Evolutionary conservation across 2,797 vertebrate species (phyloP).

Genomic region (Epinephelus coioides): DNA sequence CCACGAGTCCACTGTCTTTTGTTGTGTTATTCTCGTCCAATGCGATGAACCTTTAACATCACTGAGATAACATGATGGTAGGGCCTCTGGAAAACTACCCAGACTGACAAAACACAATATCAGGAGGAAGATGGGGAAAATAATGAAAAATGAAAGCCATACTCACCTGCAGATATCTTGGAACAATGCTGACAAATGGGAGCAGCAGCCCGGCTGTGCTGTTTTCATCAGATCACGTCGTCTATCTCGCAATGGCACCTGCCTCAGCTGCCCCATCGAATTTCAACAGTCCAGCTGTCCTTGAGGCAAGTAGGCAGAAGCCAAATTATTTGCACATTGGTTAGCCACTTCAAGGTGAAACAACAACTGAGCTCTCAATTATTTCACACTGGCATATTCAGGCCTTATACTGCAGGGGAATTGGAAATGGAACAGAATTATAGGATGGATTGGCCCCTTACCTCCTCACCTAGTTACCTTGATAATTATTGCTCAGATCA

Average conservation of each 20-base stretch:
- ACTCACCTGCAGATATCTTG: constrained; percentile 72
- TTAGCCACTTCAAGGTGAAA: constrained; percentile 83
- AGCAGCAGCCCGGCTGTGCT: constrained; percentile 56
- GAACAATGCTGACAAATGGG: constrained; percentile 80
- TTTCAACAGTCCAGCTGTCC: constrained; percentile 71
- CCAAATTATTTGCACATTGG: constrained; percentile 78
- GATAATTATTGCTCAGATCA: constrained; percentile 67
- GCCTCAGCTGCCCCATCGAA: constrained; percentile 70
- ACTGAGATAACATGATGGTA: constrained; percentile 38
- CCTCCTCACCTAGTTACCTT: constrained; percentile 66
- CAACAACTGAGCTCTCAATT: constrained; percentile 79
- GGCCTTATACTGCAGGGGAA: constrained; percentile 58
- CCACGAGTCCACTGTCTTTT: not conserved
- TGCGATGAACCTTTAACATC: constrained; percentile 38
- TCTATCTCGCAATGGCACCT: constrained; percentile 73
- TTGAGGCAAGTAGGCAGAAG: constrained; percentile 74
- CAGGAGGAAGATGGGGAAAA: constrained; percentile 63
- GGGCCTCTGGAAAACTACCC: constrained; percentile 39
- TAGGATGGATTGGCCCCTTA: constrained; percentile 45
- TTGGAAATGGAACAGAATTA: constrained; percentile 64
- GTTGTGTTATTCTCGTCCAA: constrained; percentile 15
- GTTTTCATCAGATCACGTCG: constrained; percentile 75
- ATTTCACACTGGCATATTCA: constrained; percentile 76
- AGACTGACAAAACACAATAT: constrained; percentile 60
- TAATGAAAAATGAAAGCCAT: constrained; percentile 73